These are phyloP conservation scores for Scomberomorus guttatus DNA, from an alignment of 2,797 vertebrate genomes.

Conservation along the genomic window DNA sequence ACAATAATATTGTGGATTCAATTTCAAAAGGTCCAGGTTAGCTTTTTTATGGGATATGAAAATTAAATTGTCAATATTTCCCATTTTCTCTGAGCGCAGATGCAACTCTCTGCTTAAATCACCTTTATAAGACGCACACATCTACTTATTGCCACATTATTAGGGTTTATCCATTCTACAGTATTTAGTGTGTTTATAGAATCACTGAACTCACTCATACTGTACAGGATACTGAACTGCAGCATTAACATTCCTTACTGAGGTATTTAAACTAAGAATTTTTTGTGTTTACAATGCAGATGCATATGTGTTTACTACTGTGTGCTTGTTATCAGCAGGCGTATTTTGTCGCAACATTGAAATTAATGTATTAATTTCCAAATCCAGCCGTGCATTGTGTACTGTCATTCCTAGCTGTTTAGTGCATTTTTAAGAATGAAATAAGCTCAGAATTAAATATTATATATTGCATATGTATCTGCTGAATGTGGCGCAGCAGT, in stretches of 20 bases:
- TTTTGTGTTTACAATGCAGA: conserved; percentile 46
- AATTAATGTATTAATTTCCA: conserved; percentile 7
- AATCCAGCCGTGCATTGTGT: conserved; percentile 3
- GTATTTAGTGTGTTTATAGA: conserved; percentile 8
- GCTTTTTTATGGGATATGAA: neutral
- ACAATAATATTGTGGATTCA: neutral
- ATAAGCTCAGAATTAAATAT: conserved; percentile 5
- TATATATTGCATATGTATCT: neutral
- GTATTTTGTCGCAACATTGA: neutral
- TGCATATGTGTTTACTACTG: conserved; percentile 19
- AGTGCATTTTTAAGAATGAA: neutral
- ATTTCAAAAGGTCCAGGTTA: neutral
- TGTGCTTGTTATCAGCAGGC: neutral
- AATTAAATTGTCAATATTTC: neutral
- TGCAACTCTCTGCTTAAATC: neutral
- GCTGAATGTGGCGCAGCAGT: neutral
- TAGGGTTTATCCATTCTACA: neutral
- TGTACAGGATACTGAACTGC: neutral
- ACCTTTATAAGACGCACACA: neutral
- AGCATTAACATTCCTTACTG: conserved; percentile 12
- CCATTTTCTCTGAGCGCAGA: neutral
- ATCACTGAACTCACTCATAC: neutral
- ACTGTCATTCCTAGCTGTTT: neutral
- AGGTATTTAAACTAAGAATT: neutral
- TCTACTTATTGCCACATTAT: neutral